Percentiles rank a stretch among this genome's conserved stretches.
phyloP scores from a whole-genome alignment of 1,140 invertebrate genomes.

The Diorhabda elongata region DNA sequence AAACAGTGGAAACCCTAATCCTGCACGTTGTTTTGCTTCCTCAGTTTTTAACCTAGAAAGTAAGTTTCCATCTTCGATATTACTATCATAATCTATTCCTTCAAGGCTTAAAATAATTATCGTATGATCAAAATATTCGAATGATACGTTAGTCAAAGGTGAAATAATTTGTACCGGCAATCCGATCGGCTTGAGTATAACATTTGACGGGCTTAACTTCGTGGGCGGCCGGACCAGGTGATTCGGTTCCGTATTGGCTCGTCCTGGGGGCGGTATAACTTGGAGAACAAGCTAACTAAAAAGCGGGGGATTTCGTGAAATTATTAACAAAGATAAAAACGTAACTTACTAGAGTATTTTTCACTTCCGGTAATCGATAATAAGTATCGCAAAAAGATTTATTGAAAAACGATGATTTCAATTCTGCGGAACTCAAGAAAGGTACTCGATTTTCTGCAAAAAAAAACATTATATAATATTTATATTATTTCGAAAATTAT shows the following conservation, averaged over 20 bases:
- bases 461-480: not conserved
- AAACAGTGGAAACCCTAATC: too few species aligned
- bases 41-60: too few species aligned
- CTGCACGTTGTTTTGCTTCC: too few species aligned
- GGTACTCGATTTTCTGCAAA: slow-evolving; percentile 18
- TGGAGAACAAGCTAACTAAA: slow-evolving; percentile 25
- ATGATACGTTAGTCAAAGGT: too few species aligned
- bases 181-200: slow-evolving; percentile 7
- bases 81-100: too few species aligned
- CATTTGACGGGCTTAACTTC: slow-evolving; percentile 20
- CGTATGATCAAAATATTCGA: too few species aligned
- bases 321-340: not conserved
- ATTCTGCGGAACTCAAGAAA: slow-evolving; percentile 23
- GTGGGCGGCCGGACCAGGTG: slow-evolving; percentile 27
- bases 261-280: slow-evolving; percentile 27
- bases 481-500: too few species aligned
- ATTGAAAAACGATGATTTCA: slow-evolving; percentile 4
- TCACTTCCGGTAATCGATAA: slow-evolving; percentile 9
- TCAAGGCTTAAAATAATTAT: too few species aligned
- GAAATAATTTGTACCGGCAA: not conserved
- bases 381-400: slow-evolving; percentile 17
- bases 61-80: too few species aligned
- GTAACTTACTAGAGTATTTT: not conserved
- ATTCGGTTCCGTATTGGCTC: slow-evolving; percentile 9
- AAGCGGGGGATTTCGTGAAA: not conserved